Evolutionary conservation across 1,140 invertebrate genomes (phyloP).

Genomic region (Drosophila albomicans): DNA sequence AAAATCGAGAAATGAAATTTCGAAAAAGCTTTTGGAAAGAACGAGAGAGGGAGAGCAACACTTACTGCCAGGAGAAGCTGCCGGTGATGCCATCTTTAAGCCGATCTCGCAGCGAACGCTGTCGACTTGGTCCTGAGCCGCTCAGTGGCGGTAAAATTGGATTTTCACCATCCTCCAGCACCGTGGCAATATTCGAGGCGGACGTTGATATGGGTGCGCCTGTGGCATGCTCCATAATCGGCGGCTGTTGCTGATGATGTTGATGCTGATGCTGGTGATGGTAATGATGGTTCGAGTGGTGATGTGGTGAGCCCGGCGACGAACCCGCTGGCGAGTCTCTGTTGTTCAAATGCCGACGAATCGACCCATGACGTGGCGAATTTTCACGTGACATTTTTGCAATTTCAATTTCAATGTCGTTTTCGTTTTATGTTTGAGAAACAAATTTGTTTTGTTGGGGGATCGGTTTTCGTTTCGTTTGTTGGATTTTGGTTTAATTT

Average conservation of each 20-base stretch:
- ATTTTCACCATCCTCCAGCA: slow-evolving; percentile 76
- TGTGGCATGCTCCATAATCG: slow-evolving; percentile 76
- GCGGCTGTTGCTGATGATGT: slow-evolving; percentile 63
- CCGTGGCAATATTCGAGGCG: slow-evolving; percentile 77
- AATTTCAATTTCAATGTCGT: slow-evolving; percentile 10
- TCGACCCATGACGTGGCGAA: slow-evolving; percentile 79
- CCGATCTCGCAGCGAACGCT: slow-evolving; percentile 89
- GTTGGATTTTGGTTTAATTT: slow-evolving; percentile 46
- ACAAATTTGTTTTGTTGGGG: slow-evolving; percentile 9
- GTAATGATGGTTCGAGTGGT: slow-evolving; percentile 62
- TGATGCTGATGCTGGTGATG: slow-evolving; percentile 57
- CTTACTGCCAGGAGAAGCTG: slow-evolving; percentile 92
- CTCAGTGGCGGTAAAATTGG: slow-evolving; percentile 75
- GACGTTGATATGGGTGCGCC: slow-evolving; percentile 77
- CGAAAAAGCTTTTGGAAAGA: slow-evolving; percentile 43
- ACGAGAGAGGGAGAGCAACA: slow-evolving; percentile 65
- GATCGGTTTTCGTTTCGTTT: slow-evolving; percentile 41
- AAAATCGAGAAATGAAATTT: slow-evolving; percentile 35
- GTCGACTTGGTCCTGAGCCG: slow-evolving; percentile 88
- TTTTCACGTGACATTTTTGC: slow-evolving; percentile 83
- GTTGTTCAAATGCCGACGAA: slow-evolving; percentile 74
- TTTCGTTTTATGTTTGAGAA: slow-evolving; percentile 47
- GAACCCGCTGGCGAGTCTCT: slow-evolving; percentile 63
- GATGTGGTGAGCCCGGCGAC: slow-evolving; percentile 70
- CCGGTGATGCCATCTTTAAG: slow-evolving; percentile 91